Base-by-base conservation (phyloP, 2,113 vertebrate species). In the Capricornis sumatraensis region DNA sequence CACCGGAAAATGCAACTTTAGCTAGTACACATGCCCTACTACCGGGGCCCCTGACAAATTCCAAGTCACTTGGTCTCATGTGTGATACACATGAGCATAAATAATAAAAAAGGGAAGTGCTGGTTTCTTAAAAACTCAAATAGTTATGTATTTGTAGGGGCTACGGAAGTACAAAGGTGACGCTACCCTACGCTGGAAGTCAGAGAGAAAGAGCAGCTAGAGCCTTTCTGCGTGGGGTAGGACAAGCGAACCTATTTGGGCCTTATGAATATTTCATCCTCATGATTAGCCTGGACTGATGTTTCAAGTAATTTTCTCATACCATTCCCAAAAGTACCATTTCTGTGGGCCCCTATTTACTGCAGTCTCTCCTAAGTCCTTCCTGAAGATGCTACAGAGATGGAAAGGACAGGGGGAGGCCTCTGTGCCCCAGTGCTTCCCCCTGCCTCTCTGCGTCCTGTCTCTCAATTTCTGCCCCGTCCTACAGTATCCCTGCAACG, bases 131-230 rank as follows among this genome's bases (percentile, higher is more conserved):
- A 86, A 91, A 85, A 64, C 78, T 83, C 33, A 92, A 87, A 71
- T 53, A 89, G 79, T 55, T 82, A 87, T 4, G 1, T 71, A 79
- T 64, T 64, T 83, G 96, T 78, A 89, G 74, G 7, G 50, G 27
- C 43, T 33, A 21, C 6, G 2, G 36, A 8, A 91, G 16, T 27
- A 76, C 52, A 67, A 81, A 85, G 21, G 28, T 58, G 64, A 84
- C 47, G 67, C 13, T n/a, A 86, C 4, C 15, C 53, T 74, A 81
- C 3, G n/a, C 23, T 96, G 30, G 19, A 79, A 86, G 27, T 86
- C 71, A 94, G 33, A 82, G 87, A 82, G 25, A 93, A 79, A 82
- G 15, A 91, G 14, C 94, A 95, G 92, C 52, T 82, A 94, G 36
- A 43, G 36, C 36, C 23, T 82, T 92, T 57, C 58, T 92, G 33